phyloP scores from a whole-genome alignment of 2,888 invertebrate species.

The Cerastis leucographa region DNA sequence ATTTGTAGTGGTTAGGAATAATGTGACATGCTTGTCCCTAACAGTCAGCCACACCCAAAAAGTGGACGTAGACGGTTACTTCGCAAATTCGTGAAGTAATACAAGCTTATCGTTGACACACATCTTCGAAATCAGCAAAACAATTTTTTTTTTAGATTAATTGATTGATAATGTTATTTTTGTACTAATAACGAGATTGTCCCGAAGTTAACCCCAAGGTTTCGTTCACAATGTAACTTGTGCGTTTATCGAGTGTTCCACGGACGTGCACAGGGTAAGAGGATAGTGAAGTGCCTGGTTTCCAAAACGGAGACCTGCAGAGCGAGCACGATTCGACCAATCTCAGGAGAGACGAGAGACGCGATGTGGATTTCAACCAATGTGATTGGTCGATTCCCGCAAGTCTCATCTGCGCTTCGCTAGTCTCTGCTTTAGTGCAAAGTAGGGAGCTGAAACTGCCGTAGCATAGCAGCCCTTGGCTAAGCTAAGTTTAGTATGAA shows the following conservation, averaged over 20 bases:
- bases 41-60: conserved; percentile 7
- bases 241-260: not conserved
- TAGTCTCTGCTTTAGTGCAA: no score
- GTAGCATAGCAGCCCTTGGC: no score
- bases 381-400: no score
- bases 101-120: conserved; percentile 24
- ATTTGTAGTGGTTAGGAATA: not conserved
- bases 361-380: not conserved
- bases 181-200: not conserved
- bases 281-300: not conserved
- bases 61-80: not conserved
- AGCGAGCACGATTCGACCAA: not conserved
- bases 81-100: not conserved
- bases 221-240: not conserved
- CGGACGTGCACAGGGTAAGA: not conserved
- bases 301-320: not conserved
- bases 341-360: not conserved
- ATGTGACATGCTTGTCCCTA: not conserved
- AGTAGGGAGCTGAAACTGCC: no score
- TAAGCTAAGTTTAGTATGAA: not conserved
- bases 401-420: no score
- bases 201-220: not conserved
- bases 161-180: conserved; percentile 30
- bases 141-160: conserved; percentile 23
- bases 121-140: conserved; percentile 13